phyloP scores from a whole-genome alignment of 2,888 invertebrate species.

The Callimorpha dominula region DNA sequence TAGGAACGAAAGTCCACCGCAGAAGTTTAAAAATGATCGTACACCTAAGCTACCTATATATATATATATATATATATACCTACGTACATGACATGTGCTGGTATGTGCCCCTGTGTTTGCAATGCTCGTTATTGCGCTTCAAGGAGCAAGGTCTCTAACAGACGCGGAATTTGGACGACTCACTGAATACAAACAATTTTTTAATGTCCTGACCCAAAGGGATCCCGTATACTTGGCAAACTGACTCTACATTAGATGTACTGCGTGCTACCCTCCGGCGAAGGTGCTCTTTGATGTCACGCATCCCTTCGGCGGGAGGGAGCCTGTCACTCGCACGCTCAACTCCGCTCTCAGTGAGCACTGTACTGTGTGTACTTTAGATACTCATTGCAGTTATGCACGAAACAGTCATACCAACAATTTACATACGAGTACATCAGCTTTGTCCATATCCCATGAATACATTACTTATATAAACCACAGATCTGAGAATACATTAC shows the following conservation, averaged over 20 bases:
- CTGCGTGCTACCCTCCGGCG: constrained; percentile 30
- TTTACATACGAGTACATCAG: background rate
- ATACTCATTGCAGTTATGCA: background rate
- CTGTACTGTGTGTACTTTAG: background rate
- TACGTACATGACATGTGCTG: background rate
- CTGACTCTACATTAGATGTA: constrained; percentile 29
- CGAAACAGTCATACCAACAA: background rate
- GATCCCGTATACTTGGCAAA: constrained; percentile 10
- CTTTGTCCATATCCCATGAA: background rate
- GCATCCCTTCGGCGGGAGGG: constrained; percentile 4
- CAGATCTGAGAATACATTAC: too few species aligned
- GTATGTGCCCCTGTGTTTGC: constrained; percentile 1
- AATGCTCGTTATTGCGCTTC: constrained; percentile 1
- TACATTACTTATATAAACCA: too few species aligned
- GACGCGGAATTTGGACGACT: constrained; percentile 24
- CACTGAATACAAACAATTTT: constrained; percentile 43
- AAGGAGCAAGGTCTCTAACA: constrained; percentile 6
- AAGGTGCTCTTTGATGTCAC: constrained; percentile 45
- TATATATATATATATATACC: background rate
- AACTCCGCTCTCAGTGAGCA: background rate
- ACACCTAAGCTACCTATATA: background rate
- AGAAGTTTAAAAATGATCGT: background rate
- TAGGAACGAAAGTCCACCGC: background rate
- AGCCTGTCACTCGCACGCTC: constrained; percentile 6
- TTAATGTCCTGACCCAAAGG: constrained; percentile 22